These are phyloP conservation scores for Glyptemys insculpta DNA, from an alignment of 2,797 vertebrate genomes.

Conservation along the genomic window DNA sequence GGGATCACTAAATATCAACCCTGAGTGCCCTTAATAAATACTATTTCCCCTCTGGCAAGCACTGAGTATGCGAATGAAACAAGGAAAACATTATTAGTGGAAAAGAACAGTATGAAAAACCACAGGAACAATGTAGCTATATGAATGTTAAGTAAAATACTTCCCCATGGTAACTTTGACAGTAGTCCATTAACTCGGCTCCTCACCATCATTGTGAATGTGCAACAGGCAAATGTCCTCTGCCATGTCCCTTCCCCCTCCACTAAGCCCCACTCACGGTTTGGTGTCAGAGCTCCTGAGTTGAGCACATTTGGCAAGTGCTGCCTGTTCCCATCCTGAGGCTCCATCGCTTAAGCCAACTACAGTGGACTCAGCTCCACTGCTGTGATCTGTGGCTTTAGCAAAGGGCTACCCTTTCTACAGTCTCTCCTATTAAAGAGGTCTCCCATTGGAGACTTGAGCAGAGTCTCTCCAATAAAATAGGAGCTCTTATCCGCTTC, in stretches of 20 bases:
- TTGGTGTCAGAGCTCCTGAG: not conserved
- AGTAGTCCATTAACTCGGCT: not conserved
- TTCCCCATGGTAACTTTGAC: conserved; percentile 27
- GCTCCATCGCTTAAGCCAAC: not conserved
- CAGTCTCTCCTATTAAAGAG: not conserved
- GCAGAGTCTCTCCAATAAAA: not conserved
- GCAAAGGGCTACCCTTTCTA: not conserved
- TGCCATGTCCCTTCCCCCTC: conserved; percentile 3
- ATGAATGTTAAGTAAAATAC: conserved; percentile 1
- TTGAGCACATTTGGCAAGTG: not conserved
- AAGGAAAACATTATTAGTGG: not conserved
- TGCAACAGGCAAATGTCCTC: not conserved
- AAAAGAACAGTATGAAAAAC: not conserved
- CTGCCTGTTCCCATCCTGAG: not conserved
- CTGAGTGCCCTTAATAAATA: not conserved
- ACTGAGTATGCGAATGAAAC: not conserved
- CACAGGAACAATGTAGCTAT: not conserved
- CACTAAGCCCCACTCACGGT: not conserved
- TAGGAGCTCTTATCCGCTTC: not conserved
- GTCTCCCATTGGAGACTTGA: not conserved
- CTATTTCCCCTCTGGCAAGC: not conserved
- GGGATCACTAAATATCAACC: not conserved
- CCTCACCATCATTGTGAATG: not conserved
- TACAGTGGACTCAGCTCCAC: not conserved
- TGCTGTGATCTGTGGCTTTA: not conserved